These are phyloP conservation scores for Aphidius colemani DNA, from an alignment of 2,888 invertebrate genomes.

Conservation along the genomic window DNA sequence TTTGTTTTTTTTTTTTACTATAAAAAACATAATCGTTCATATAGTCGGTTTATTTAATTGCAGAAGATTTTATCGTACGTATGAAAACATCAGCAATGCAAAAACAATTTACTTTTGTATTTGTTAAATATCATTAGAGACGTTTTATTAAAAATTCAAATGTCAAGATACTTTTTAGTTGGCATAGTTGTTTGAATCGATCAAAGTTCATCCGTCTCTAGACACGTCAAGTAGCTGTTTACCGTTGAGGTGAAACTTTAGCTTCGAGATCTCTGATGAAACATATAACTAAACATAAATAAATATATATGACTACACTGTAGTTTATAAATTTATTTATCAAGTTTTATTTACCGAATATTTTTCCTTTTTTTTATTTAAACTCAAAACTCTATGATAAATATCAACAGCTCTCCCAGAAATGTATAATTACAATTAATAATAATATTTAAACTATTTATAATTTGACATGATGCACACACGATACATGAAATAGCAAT, in stretches of 20 bases:
- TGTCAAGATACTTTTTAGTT: neutral
- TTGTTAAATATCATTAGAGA: neutral
- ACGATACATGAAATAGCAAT: too few species aligned
- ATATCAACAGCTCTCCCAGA: neutral
- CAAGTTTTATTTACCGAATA: neutral
- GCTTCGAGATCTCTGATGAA: constrained; percentile 2
- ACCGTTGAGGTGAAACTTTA: constrained; percentile 19
- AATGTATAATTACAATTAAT: neutral
- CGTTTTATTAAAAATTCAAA: constrained; percentile 11
- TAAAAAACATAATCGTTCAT: too few species aligned
- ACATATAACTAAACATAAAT: constrained; percentile 4
- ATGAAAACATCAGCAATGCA: too few species aligned
- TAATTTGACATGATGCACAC: neutral
- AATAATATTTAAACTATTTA: neutral
- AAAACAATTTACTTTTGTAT: too few species aligned
- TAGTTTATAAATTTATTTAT: neutral
- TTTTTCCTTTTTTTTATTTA: neutral
- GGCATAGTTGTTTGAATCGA: constrained; percentile 23
- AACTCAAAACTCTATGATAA: neutral
- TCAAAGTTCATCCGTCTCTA: constrained; percentile 33
- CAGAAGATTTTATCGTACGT: too few species aligned
- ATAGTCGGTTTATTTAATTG: too few species aligned
- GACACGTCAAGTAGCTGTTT: constrained; percentile 35
- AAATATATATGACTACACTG: constrained; percentile 1
- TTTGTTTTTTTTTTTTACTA: too few species aligned